Evolutionary conservation across 2,797 vertebrate genomes (phyloP), one percentile per base, ranked within the genome.

Genomic region (Peromyscus eremicus): DNA sequence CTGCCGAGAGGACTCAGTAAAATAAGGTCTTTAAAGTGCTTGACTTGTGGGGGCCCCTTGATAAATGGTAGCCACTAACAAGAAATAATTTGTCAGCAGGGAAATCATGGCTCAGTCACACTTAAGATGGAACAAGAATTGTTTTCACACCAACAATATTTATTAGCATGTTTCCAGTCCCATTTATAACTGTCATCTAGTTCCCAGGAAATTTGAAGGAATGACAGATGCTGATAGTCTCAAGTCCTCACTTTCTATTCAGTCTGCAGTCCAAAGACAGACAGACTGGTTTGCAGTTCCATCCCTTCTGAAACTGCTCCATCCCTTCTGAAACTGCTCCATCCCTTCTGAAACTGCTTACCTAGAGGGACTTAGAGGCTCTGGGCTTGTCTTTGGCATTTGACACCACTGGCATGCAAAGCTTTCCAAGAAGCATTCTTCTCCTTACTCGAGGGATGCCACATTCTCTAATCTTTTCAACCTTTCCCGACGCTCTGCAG

Each of bases 51-150:
- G 57, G 25, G 68, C 25, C 46, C 32, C 79, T 83, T 88, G 87
- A 40, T 89, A 89, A 93, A 70, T 60, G 19, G 43, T 84, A 94
- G 76, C 27, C 76, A 71, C 52, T 93, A 62, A 11, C 88, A 23
- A 60, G 43, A 92, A 60, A 94, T n/a, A 43, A 25, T 76, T 92
- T 82, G 92, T 84, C 37, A 17, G 32, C 57, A 84, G 84, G 85
- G 91, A 96, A 92, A 84, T 79, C 37, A 34, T 92, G 70, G 52
- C 32, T 94, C 94, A 37, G 5, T 92, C n/a, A 55, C 23, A 71
- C 19, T 60, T 64, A 73, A 89, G 86, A 91, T 94, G 66, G 57
- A 83, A 91, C 46, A n/a, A 82, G 11, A 60, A 76, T 86, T 66
- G 23, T 75, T 68, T 87, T 70, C n/a, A 90, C 70, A 87, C 57